Conservation (phyloP, 2,888 invertebrate genomes). For the Apotomis capreana region DNA sequence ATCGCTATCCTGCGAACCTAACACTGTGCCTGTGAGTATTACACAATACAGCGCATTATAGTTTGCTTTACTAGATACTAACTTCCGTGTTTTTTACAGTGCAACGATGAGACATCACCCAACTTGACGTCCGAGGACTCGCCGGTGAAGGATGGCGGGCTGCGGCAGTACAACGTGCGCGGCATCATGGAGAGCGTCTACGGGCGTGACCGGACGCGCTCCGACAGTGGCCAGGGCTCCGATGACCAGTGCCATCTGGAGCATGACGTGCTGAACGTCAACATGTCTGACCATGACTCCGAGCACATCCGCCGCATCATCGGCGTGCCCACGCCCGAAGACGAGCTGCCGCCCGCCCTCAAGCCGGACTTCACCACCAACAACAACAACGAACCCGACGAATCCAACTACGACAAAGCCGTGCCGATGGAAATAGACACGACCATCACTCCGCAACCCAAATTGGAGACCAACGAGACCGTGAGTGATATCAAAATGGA, state of each 20-base stretch:
- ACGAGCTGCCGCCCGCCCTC: constrained; percentile 66
- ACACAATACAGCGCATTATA: neutral
- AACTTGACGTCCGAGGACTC: constrained; percentile 76
- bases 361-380: constrained; percentile 64
- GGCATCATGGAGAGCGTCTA: constrained; percentile 76
- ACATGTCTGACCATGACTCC: constrained; percentile 69
- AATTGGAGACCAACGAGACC: constrained; percentile 66
- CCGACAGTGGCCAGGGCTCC: constrained; percentile 76
- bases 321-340: constrained; percentile 73
- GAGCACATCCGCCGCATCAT: constrained; percentile 76
- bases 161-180: constrained; percentile 68
- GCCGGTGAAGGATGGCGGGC: constrained; percentile 73
- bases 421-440: constrained; percentile 79
- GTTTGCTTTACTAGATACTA: neutral
- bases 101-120: constrained; percentile 73
- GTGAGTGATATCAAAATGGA: constrained; percentile 63
- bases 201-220: constrained; percentile 72
- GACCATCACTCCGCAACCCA: constrained; percentile 68
- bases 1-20: constrained; percentile 87
- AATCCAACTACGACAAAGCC: constrained; percentile 69
- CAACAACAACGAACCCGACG: constrained; percentile 73
- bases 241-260: constrained; percentile 76
- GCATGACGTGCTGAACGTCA: constrained; percentile 69
- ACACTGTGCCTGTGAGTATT: constrained; percentile 75
- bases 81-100: constrained; percentile 56